phyloP scores from a whole-genome alignment of 2,113 vertebrate genomes.

The Pterocles burchelli region DNA sequence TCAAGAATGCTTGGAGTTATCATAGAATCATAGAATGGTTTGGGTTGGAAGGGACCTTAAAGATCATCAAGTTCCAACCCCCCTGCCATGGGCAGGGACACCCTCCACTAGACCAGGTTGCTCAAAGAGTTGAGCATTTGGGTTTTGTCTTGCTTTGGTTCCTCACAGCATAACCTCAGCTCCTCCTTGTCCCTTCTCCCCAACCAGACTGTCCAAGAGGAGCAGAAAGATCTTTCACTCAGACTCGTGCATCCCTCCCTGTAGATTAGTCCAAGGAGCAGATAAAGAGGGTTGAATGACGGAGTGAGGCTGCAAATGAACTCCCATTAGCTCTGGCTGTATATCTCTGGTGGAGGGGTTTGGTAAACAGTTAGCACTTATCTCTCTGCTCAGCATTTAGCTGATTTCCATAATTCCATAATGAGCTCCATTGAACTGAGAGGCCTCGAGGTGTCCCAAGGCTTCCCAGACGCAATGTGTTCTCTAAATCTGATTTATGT shows the following conservation, averaged over 20 bases:
- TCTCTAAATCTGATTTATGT: slow-evolving; percentile 73
- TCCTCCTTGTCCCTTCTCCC: neutral
- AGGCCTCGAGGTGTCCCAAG: slow-evolving; percentile 73
- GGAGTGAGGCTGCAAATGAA: slow-evolving; percentile 60
- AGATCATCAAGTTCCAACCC: too few relatives aligned
- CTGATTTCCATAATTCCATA: slow-evolving; percentile 83
- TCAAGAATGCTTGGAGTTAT: neutral
- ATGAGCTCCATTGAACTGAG: slow-evolving; percentile 76
- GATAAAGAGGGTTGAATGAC: slow-evolving; percentile 68
- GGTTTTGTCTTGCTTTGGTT: neutral
- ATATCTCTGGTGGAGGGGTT: slow-evolving; percentile 54
- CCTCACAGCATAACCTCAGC: neutral
- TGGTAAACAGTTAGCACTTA: slow-evolving; percentile 74
- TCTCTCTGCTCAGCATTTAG: slow-evolving; percentile 75
- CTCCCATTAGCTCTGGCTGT: slow-evolving; percentile 58
- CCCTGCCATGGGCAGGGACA: too few relatives aligned
- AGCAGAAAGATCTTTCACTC: neutral
- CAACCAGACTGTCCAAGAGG: neutral
- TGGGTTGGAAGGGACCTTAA: too few relatives aligned
- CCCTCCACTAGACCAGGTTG: too few relatives aligned
- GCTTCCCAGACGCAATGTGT: slow-evolving; percentile 53
- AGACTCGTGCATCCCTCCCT: neutral
- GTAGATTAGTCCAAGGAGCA: slow-evolving; percentile 47
- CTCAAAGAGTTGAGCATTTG: neutral
- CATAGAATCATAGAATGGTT: too few relatives aligned